These are phyloP conservation scores for Tylochromis polylepis DNA, from an alignment of 2,113 vertebrate species.

Conservation along the genomic window DNA sequence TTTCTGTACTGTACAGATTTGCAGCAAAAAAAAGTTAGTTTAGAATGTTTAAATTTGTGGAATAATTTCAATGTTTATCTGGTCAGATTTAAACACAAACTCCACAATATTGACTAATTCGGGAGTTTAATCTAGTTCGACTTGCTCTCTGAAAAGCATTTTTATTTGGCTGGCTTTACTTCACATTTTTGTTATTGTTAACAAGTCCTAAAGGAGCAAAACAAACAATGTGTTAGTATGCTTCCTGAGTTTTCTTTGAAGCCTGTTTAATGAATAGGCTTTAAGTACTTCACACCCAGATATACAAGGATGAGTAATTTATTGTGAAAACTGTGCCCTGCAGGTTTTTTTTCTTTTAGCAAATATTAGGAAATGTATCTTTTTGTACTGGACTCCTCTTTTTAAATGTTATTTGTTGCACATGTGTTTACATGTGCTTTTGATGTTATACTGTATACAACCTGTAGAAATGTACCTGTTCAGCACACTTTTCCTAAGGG, in stretches of 20 bases:
- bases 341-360: neutral
- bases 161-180: neutral
- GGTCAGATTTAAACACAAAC: neutral
- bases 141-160: neutral
- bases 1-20: neutral
- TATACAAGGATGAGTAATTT: neutral
- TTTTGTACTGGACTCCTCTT: neutral
- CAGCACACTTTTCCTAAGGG: neutral
- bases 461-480: neutral
- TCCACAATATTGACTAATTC: neutral
- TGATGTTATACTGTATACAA: neutral
- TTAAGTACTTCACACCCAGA: neutral
- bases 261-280: neutral
- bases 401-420: neutral
- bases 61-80: neutral
- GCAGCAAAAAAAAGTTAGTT: neutral
- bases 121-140: neutral
- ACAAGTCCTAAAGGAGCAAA: neutral
- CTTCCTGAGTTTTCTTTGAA: neutral
- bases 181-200: neutral
- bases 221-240: neutral
- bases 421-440: neutral
- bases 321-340: neutral
- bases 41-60: neutral
- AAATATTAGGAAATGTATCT: neutral